Percentiles rank a stretch among this genome's conserved stretches.
phyloP scores from a whole-genome alignment of 2,797 vertebrate genomes.

The Knipowitschia caucasica region DNA sequence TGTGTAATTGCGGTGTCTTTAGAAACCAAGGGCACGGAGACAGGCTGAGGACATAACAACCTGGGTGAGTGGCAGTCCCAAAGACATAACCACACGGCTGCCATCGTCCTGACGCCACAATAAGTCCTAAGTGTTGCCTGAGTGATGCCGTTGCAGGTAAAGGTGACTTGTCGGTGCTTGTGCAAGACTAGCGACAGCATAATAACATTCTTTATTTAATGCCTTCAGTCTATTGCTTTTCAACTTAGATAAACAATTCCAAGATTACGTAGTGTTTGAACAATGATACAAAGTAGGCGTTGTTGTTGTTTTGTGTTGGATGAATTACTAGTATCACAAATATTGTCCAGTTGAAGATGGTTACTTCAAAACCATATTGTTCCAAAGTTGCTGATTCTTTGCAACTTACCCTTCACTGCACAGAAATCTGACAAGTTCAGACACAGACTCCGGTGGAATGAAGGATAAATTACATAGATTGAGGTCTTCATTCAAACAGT shows the following conservation, averaged over 20 bases:
- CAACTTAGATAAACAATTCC: neutral
- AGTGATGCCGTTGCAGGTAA: slow-evolving; percentile 45
- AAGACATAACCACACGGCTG: slow-evolving; percentile 48
- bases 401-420: slow-evolving; percentile 95
- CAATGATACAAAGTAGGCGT: neutral
- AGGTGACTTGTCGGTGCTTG: slow-evolving; percentile 50
- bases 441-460: slow-evolving; percentile 99
- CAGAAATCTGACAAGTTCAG: slow-evolving; percentile 93
- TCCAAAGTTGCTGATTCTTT: slow-evolving; percentile 73
- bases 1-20: slow-evolving; percentile 52
- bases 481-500: slow-evolving; percentile 62
- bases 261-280: too few relatives aligned
- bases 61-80: slow-evolving; percentile 48
- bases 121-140: slow-evolving; percentile 48
- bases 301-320: too few relatives aligned
- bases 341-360: too few relatives aligned
- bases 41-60: slow-evolving; percentile 47
- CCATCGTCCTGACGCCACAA: slow-evolving; percentile 48
- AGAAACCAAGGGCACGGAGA: slow-evolving; percentile 43
- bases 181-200: slow-evolving; percentile 46
- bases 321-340: too few relatives aligned
- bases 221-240: too few relatives aligned
- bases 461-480: slow-evolving; percentile 91
- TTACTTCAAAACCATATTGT: slow-evolving; percentile 2
- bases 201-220: neutral